These are phyloP conservation scores for Campodea augens DNA, from an alignment of 1,140 invertebrate species.

Conservation along the genomic window DNA sequence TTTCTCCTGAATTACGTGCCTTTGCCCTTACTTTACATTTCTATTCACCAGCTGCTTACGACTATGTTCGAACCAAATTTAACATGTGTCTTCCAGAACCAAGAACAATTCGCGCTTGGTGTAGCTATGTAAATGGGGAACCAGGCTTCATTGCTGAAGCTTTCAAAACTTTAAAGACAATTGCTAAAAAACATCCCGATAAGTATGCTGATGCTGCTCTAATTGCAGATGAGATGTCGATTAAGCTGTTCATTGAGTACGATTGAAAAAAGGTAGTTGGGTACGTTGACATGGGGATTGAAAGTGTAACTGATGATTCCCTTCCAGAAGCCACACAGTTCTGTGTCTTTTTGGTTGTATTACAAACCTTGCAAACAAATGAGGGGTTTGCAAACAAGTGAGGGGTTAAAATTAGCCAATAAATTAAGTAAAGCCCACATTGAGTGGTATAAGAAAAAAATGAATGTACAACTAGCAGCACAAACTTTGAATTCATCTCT, in stretches of 20 bases:
- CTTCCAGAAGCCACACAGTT: conserved; percentile 8
- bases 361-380: conserved; percentile 14
- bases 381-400: conserved; percentile 14
- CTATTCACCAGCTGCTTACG: conserved; percentile 17
- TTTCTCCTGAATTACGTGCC: conserved; percentile 12
- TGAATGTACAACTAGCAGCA: conserved; percentile 19
- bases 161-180: conserved; percentile 12
- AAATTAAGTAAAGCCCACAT: conserved; percentile 19
- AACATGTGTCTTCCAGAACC: conserved; percentile 16
- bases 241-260: conserved; percentile 16
- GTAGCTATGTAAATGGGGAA: conserved; percentile 14
- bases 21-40: conserved; percentile 19
- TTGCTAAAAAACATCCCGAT: background rate
- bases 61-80: no score
- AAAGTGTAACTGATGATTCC: conserved; percentile 10
- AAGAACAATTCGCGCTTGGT: conserved; percentile 19
- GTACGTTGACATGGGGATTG: conserved; percentile 17
- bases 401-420: conserved; percentile 16
- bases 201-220: conserved; percentile 15
- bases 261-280: conserved; percentile 14
- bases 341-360: background rate
- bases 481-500: conserved; percentile 19
- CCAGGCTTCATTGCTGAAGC: conserved; percentile 19
- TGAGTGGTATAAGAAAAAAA: conserved; percentile 18
- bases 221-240: conserved; percentile 19